Base-by-base conservation (phyloP, 2,797 vertebrate genomes). In the Anolis apletophallus region DNA sequence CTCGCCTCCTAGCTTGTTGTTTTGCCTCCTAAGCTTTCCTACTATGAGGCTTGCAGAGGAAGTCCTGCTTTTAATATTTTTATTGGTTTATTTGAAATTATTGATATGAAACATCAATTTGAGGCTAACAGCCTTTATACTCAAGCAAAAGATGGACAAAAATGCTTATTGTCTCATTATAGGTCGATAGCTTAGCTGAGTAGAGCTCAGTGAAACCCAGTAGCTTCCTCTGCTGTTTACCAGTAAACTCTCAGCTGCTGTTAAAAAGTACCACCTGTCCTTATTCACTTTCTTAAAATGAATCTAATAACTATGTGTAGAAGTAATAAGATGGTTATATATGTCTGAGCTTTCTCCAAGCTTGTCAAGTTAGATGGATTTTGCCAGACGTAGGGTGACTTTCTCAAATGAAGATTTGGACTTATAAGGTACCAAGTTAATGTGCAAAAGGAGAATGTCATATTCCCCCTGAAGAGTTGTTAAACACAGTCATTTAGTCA, bases 361-460 rank as follows among this genome's bases (percentile, higher is more conserved):
- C 11, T 64, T 40, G 26, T 72, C 46, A 26, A n/a, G 12, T 64
- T 29, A 26, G 32, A 90, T 89, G 80, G 1, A 19, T 19, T 92
- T 90, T 89, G 32, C 10, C 67, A 92, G 85, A 83, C 85, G 59
- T 90, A 88, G 75, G 77, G 80, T 90, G 3, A 54, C 4, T n/a
- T 8, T 88, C 93, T 89, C 40, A 90, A 87, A 90, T 90, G 89
- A 84, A 69, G 80, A 67, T 32, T 55, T 4, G 10, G 13, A 64
- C 81, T 34, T 88, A 23, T 10, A 85, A 84, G 40, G 3, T 68
- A 68, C 68, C 32, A 17, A 26, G 12, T 54, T 76, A 26, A 19
- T 67, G 67, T 36, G 23, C n/a, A 69, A 88, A 90, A 0, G 57
- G 57, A 91, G 17, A 84, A 88, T 46, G 21, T 23, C 87, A 89